Evolutionary conservation across 1,140 invertebrate genomes (phyloP).

Genomic region (Heliconius eleuchia): DNA sequence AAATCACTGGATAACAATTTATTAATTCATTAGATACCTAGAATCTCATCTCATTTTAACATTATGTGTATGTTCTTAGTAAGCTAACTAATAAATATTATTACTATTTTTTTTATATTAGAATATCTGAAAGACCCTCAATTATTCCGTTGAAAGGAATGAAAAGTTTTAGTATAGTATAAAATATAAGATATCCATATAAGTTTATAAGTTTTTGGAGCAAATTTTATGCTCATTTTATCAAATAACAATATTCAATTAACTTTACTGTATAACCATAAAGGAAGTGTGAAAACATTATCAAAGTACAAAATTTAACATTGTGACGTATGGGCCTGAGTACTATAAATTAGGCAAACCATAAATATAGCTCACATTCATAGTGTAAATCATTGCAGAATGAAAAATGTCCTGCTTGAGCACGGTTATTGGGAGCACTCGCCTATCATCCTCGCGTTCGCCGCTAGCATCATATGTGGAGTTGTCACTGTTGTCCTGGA

Average conservation of each 20-base stretch:
- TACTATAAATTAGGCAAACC: neutral
- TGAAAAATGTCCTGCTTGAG: constrained; percentile 82
- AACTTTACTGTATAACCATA: too few species aligned
- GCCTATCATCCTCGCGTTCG: constrained; percentile 84
- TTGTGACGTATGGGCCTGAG: neutral
- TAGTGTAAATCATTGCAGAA: constrained; percentile 55
- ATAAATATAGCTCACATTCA: neutral
- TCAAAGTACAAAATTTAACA: neutral
- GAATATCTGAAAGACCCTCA: too few species aligned
- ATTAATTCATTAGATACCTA: too few species aligned
- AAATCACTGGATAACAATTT: neutral
- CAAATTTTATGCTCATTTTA: too few species aligned
- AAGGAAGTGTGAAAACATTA: neutral
- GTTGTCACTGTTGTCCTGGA: constrained; percentile 87
- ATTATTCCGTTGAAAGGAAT: too few species aligned
- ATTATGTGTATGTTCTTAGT: neutral
- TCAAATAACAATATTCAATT: too few species aligned
- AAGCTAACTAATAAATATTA: too few species aligned
- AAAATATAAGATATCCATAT: too few species aligned
- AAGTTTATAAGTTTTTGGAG: too few species aligned
- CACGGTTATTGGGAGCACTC: constrained; percentile 79
- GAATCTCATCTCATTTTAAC: neutral
- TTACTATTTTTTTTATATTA: too few species aligned
- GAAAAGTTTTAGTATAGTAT: too few species aligned
- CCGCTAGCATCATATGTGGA: constrained; percentile 87